Conservation (phyloP, 2,113 vertebrate species). For the Callorhinus ursinus region DNA sequence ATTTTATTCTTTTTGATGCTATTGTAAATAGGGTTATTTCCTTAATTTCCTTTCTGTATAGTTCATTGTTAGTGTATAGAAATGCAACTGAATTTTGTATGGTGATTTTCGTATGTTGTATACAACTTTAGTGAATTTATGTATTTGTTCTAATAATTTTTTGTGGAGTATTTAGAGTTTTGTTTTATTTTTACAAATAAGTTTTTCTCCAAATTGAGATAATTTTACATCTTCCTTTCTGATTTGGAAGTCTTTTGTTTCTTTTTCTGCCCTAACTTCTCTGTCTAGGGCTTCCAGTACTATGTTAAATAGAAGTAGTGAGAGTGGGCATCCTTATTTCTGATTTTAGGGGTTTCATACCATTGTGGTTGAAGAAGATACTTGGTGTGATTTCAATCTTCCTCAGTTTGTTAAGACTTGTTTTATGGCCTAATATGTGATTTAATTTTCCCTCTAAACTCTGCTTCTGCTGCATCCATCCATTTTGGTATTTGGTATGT, state of each 20-base stretch:
- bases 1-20: too few species aligned
- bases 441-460: not conserved
- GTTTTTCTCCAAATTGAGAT: not conserved
- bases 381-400: not conserved
- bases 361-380: not conserved
- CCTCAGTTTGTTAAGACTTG: not conserved
- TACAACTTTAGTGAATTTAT: not conserved
- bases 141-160: not conserved
- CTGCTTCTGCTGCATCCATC: not conserved
- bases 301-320: too few species aligned
- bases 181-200: not conserved
- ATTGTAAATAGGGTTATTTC: too few species aligned
- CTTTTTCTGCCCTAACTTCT: too few species aligned
- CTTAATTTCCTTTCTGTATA: too few species aligned
- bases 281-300: too few species aligned
- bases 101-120: not conserved
- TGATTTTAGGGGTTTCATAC: not conserved
- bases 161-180: not conserved
- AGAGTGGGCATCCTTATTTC: not conserved
- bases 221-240: too few species aligned
- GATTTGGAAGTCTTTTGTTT: too few species aligned
- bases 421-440: not conserved
- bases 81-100: not conserved
- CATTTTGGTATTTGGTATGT: not conserved
- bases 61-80: too few species aligned